Evolutionary conservation across 1,140 invertebrate genomes (phyloP), one percentile per base, ranked within the genome.

Genomic region (Drosophila guanche): DNA sequence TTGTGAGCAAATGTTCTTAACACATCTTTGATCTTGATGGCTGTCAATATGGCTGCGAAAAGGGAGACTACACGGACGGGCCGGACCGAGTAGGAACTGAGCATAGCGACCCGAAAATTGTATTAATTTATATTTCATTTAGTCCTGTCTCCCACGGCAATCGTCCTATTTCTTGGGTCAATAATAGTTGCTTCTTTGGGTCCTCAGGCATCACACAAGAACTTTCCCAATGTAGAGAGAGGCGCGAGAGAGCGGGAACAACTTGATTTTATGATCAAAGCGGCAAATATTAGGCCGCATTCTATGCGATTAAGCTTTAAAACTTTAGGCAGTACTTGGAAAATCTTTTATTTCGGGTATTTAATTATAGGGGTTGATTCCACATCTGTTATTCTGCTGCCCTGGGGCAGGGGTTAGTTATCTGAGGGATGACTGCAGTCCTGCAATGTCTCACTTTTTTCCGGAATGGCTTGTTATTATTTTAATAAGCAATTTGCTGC

Each of bases 91-190:
- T 33, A 33, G n/a, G 33, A 47, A 55, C 62, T 20, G 51, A 54
- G 67, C 25, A 37, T 54, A 54, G 51, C 70, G 71, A 77, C 80
- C 80, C 81, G 60, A 77, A 81, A 78, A 83, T 81, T 76, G 70
- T 86, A 86, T 86, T 86, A 86, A 86, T 88, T 86, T 86, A 68
- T 69, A 83, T 88, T 88, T 86, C 55, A 86, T 86, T 86, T 65
- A 70, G 78, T 78, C 63, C 48, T 46, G 63, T 57, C 52, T 60
- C 4, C 6, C 12, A 10, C 29, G 7, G 23, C 41, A 14, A 6
- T 22, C 40, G 20, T 8, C 40, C 46, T 46, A 33, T 27, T 10
- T 20, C 54, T 14, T 45, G 74, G 79, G 79, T 74, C 79, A 65
- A 71, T 61, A 61, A 76, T 67, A 68, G 62, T 68, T 68, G 16